Evolutionary conservation across 1,140 invertebrate species (phyloP).

Genomic region (Orius laevigatus): DNA sequence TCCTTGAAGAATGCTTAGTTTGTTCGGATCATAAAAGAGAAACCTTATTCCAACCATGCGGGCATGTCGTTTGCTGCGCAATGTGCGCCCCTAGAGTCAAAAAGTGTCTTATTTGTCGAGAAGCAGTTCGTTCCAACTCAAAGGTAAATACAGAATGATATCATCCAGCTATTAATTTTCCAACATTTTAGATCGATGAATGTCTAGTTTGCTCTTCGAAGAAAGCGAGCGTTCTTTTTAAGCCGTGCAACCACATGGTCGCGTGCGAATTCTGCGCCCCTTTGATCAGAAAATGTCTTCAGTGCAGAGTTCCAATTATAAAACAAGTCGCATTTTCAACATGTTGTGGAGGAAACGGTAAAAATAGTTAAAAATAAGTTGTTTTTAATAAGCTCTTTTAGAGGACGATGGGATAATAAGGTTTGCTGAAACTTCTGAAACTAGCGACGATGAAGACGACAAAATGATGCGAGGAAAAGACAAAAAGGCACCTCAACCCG

Average conservation of each 20-base stretch:
- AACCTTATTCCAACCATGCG: slow-evolving; percentile 74
- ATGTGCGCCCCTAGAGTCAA: slow-evolving; percentile 83
- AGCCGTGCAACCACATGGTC: slow-evolving; percentile 88
- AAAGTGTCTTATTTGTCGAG: slow-evolving; percentile 86
- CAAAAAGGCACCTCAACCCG: slow-evolving; percentile 4
- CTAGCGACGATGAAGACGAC: slow-evolving; percentile 16
- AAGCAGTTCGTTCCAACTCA: slow-evolving; percentile 53
- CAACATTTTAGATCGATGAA: slow-evolving; percentile 61
- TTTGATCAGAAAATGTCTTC: slow-evolving; percentile 92
- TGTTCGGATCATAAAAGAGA: slow-evolving; percentile 88
- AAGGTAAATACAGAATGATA: too few relatives aligned
- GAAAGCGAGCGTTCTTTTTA: slow-evolving; percentile 76
- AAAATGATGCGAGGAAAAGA: slow-evolving; percentile 5
- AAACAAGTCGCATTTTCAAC: slow-evolving; percentile 51
- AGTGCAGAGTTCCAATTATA: slow-evolving; percentile 78
- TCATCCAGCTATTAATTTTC: background rate
- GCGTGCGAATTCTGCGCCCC: slow-evolving; percentile 82
- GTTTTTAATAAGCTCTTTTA: background rate
- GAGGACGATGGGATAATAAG: slow-evolving; percentile 6
- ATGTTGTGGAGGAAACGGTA: slow-evolving; percentile 41
- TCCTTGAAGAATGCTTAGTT: slow-evolving; percentile 83
- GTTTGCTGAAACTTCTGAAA: slow-evolving; percentile 13
- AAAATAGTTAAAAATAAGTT: background rate
- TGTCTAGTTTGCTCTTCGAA: slow-evolving; percentile 92
- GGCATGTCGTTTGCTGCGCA: slow-evolving; percentile 84